Evolutionary conservation across 2,888 invertebrate species (phyloP).

Genomic region (Bhutanitis thaidina): DNA sequence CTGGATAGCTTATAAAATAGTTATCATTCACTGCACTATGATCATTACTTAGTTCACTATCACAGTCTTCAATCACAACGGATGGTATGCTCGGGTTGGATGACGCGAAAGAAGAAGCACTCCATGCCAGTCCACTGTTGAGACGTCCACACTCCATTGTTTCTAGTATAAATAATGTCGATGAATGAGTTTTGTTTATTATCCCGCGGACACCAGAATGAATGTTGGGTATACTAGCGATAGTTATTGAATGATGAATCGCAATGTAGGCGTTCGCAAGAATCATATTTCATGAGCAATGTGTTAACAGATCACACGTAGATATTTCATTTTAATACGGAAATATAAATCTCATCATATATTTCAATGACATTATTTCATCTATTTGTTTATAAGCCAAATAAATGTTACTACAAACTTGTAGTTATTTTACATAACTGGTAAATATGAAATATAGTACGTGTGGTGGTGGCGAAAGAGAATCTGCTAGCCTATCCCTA

Average conservation of each 20-base stretch:
- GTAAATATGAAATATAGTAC: too few species aligned
- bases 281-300: slow-evolving; percentile 49
- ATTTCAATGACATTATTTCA: too few species aligned
- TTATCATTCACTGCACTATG: slow-evolving; percentile 43
- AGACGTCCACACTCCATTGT: slow-evolving; percentile 65
- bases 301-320: not conserved
- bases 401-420: too few species aligned
- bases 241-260: slow-evolving; percentile 1
- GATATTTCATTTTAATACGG: not conserved
- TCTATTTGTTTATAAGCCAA: too few species aligned
- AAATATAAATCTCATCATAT: too few species aligned
- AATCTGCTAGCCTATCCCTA: too few species aligned
- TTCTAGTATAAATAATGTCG: slow-evolving; percentile 25
- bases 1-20: slow-evolving; percentile 58
- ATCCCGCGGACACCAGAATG: not conserved
- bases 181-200: slow-evolving; percentile 39
- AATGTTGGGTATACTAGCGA: slow-evolving; percentile 7
- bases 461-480: too few species aligned
- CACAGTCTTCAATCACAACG: slow-evolving; percentile 41
- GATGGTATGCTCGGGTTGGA: slow-evolving; percentile 39
- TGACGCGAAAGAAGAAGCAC: slow-evolving; percentile 43
- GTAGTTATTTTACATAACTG: too few species aligned
- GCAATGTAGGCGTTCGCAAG: slow-evolving; percentile 51
- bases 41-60: slow-evolving; percentile 31
- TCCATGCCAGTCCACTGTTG: slow-evolving; percentile 52